A percentile compares a stretch with the other conserved stretches of the same genome.
Evolutionary conservation across 53 echinoderm and acorn worm species (phyloP).

Genomic region (Mesocentrotus franciscanus): DNA sequence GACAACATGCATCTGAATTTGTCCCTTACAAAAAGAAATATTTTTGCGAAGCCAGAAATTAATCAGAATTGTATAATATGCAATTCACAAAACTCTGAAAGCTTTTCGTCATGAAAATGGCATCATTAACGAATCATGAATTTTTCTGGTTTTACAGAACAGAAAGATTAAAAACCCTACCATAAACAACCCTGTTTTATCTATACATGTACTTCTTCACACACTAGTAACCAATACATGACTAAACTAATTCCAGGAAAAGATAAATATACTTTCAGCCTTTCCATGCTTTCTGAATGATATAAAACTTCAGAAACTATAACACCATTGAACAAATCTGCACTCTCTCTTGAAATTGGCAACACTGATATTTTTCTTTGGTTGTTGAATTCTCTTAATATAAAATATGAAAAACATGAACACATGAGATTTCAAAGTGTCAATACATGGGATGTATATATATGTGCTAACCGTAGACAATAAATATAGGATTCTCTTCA

Average conservation of each 20-base stretch:
- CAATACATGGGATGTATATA: neutral
- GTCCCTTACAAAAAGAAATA: no score
- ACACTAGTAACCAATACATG: neutral
- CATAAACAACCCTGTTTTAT: neutral
- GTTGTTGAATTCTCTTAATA: neutral
- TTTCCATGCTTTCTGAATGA: neutral
- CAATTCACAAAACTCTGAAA: no score
- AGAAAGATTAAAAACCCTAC: neutral
- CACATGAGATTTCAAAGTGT: neutral
- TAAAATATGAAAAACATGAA: neutral
- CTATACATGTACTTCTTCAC: neutral
- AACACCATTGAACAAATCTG: neutral
- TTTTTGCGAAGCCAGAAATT: no score
- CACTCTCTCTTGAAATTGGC: neutral
- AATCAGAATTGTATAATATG: no score
- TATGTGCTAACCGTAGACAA: no score
- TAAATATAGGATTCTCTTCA: no score
- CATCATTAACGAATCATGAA: neutral
- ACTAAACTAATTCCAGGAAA: neutral
- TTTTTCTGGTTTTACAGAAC: neutral
- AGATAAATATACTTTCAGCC: neutral
- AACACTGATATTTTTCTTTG: neutral
- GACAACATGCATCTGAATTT: no score
- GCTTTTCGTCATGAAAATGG: neutral
- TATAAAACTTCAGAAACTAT: neutral